Evolutionary conservation across 2,888 invertebrate species (phyloP), one percentile per base, ranked within the genome.

Genomic region (Drosophila siamana): DNA sequence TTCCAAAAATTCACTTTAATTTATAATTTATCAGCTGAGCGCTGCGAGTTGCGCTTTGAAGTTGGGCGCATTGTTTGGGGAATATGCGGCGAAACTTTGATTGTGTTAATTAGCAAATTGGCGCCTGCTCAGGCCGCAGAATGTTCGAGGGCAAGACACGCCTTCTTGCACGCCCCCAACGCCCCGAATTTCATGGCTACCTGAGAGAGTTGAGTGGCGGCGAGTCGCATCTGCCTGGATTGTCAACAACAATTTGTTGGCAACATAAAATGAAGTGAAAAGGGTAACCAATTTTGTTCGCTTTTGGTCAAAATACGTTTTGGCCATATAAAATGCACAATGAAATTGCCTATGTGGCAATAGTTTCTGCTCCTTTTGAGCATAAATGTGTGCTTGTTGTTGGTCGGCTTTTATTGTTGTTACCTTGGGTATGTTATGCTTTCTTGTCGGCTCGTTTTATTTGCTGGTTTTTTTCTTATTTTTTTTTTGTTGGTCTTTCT

Each of bases 311-410:
- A 48, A 60, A 60, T 52, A 57, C 74, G 52, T 74, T 61, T 52
- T 6, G 59, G 28, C 70, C 61, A 52, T 56, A 67, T 71, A 80
- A 82, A 80, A 70, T 56, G 67, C 63, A 84, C 84, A 78, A 80
- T 88, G 64, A 70, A 88, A 84, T 80, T 84, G 88, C 85, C 83
- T 75, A 86, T 76, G 81, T 50, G 82, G 83, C 86, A 84, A 86
- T 88, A 88, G 86, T 86, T 80, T 56, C 69, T 47, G 5, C 11
- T 50, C 33, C 63, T 40, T 50, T 40, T 16, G 8, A 55, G 41
- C 50, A 71, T 46, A 73, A 41, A 50, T 57, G 57, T 30, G 26
- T 19, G 54, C 28, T 62, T 50, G 15, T 43, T 43, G 38, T n/a
- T 36, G 8, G 15, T 41, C 51, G 46, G 46, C 61, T 66, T 88